Percentiles rank a stretch among this genome's conserved stretches.
phyloP scores from a whole-genome alignment of 2,113 vertebrate species.

The Odobenus rosmarus region DNA sequence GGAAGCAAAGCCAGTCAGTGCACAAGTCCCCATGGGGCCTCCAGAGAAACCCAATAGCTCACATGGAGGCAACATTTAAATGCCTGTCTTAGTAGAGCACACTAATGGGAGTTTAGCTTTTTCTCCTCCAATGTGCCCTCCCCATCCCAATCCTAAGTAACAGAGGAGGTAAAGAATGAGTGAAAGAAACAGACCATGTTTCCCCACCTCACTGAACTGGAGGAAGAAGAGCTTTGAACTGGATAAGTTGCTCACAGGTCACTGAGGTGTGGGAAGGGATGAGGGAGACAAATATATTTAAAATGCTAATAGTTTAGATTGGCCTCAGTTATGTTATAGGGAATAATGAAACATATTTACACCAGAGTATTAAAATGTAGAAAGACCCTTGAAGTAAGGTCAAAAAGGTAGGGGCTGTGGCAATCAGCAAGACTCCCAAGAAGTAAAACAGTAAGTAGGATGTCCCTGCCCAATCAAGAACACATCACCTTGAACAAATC shows the following conservation, averaged over 20 bases:
- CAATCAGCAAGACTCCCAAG: background rate
- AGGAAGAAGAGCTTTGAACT: background rate
- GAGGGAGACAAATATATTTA: background rate
- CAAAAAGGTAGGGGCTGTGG: background rate
- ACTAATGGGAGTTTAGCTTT: background rate
- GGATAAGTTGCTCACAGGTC: background rate
- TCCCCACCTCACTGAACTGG: background rate
- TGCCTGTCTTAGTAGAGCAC: background rate
- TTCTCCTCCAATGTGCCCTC: background rate
- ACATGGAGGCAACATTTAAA: background rate
- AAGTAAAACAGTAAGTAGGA: background rate
- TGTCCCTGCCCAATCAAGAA: background rate
- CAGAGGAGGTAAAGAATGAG: background rate
- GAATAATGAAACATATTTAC: conserved; percentile 15
- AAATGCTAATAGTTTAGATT: background rate
- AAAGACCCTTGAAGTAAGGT: background rate
- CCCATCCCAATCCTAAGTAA: background rate
- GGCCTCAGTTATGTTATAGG: background rate
- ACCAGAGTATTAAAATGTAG: conserved; percentile 30
- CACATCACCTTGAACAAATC: background rate
- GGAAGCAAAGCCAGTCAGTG: background rate
- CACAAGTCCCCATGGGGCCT: background rate
- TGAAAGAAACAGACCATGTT: background rate
- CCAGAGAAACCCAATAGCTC: background rate
- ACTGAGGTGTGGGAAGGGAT: background rate